phyloP scores from a whole-genome alignment of 2,797 vertebrate species.

The Paramormyrops hopkinsi region DNA sequence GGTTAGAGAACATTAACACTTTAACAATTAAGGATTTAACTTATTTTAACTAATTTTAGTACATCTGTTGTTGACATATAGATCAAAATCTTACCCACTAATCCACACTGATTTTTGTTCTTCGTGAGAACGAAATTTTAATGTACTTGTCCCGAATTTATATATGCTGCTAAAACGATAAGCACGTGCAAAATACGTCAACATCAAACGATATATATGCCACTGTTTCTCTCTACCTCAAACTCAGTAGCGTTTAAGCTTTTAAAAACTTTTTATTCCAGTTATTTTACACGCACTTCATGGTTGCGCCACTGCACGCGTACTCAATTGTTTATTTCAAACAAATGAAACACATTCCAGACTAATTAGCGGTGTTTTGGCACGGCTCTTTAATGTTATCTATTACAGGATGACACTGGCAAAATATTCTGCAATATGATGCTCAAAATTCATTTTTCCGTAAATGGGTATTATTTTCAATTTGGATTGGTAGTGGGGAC shows the following conservation, averaged over 20 bases:
- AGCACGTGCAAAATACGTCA: neutral
- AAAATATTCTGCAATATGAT: neutral
- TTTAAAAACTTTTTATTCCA: neutral
- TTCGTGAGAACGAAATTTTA: neutral
- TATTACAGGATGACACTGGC: neutral
- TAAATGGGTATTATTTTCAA: neutral
- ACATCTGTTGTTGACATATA: neutral
- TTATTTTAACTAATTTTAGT: neutral
- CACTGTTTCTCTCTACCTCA: neutral
- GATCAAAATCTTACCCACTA: neutral
- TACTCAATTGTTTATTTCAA: neutral
- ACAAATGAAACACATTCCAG: neutral
- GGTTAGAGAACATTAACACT: neutral
- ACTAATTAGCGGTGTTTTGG: neutral
- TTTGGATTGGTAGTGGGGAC: neutral
- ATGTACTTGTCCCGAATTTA: neutral
- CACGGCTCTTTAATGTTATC: neutral
- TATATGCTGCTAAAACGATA: neutral
- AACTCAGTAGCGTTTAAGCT: neutral
- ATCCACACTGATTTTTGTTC: neutral
- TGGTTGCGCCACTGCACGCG: neutral
- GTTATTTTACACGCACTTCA: neutral
- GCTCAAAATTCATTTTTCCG: neutral
- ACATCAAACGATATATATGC: neutral
- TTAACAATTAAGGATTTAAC: neutral